Base-by-base conservation (phyloP, 1,140 invertebrate species). In the Trinorchestia longiramus region DNA sequence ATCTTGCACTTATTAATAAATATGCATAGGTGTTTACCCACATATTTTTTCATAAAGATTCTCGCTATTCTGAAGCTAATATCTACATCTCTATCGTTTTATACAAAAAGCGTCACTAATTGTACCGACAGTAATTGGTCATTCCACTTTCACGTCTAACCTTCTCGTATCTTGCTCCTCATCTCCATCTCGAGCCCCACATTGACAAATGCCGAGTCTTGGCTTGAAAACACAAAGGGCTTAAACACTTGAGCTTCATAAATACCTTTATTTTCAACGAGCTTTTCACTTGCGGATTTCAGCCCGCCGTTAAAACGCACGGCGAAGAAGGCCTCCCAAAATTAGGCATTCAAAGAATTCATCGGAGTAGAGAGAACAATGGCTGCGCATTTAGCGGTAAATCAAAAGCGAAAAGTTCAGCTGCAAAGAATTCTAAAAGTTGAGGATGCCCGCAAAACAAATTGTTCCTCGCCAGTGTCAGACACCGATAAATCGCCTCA, bases 351-450 rank as follows among this genome's bases (percentile, higher is more conserved):
- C 47, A 53, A 53, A 53, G 47, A 53, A 87, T 87, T 87, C 87
- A 41, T 87, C 87, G 41, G 87, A 87, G 87, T n/a, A 53, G 47
- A 53, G 47, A 87, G 90, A 92, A 92, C 90, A 92, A 92, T 92
- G 90, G 90, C 41, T 11, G 3, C 43, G 90, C 90, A 92, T 92
- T 92, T 92, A 92, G 90, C 90, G 41, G 90, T 92, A 92, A 92
- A 92, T 92, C 90, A 92, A 44, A 92, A 92, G 90, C 90, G 90
- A 92, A 92, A 53, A 92, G 90, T 92, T 92, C 90, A 28, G 23
- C 19, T 4, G 19, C 23, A 92, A 92, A 92, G 90, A 92, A 92
- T 92, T 92, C 90, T 44, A 43, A 92, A 92, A 92, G 90, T 92
- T 92, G 90, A 40, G 19, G 1, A 8, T 43, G 19, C 90, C 23